Percentiles rank a stretch among this genome's conserved stretches.
phyloP scores from a whole-genome alignment of 2,797 vertebrate species.

The Mormyrops boulengeri region DNA sequence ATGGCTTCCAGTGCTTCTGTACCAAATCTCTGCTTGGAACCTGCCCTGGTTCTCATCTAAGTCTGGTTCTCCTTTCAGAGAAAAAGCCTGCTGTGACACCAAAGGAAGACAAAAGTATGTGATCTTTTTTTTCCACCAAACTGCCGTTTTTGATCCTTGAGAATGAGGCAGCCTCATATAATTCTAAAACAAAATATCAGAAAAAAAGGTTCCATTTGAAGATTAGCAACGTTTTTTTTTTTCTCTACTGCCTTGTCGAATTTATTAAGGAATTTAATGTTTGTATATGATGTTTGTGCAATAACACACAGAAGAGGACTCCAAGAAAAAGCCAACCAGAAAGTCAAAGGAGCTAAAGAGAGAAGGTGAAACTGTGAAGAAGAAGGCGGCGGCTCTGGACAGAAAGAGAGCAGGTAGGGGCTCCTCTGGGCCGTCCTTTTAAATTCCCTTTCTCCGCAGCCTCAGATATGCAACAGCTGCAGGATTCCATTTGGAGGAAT shows the following conservation, averaged over 20 bases:
- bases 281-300: slow-evolving; percentile 8
- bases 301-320: slow-evolving; percentile 17
- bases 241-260: neutral
- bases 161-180: neutral
- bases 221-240: neutral
- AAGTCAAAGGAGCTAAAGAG: slow-evolving; percentile 20
- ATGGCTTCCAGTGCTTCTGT: neutral
- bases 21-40: neutral
- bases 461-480: neutral
- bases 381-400: slow-evolving; percentile 11
- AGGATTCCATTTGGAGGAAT: neutral
- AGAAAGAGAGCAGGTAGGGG: slow-evolving; percentile 33
- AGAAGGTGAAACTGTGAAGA: slow-evolving; percentile 11
- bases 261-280: neutral
- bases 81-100: neutral
- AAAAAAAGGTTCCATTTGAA: neutral
- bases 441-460: neutral
- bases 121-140: neutral
- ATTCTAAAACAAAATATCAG: neutral
- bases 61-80: slow-evolving; percentile 17
- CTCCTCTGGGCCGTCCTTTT: neutral
- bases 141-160: neutral
- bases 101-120: slow-evolving; percentile 20
- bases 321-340: slow-evolving; percentile 6
- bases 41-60: neutral